Base-by-base conservation (phyloP, 2,113 vertebrate species). In the Heptranchias perlo region DNA sequence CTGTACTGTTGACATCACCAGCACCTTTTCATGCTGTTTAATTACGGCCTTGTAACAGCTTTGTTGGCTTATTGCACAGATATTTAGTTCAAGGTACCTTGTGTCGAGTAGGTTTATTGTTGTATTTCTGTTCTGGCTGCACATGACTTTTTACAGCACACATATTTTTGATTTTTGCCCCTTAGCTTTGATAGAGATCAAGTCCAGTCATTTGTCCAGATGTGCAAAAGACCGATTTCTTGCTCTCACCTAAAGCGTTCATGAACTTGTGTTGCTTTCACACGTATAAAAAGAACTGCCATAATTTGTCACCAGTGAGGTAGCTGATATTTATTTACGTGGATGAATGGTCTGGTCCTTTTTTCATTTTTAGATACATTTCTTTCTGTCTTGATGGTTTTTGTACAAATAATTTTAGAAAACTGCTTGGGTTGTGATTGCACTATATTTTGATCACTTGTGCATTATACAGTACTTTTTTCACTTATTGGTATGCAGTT, bases 371-470 rank as follows among this genome's bases (percentile, higher is more conserved):
- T 1, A 54, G 31, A 91, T 58, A 13, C 39, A 35, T 58, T 91
- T 91, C 28, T 67, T 94, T 94, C 61, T 94, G 92, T 65, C n/a
- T 64, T 28, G 10, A 28, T 23, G 92, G n/a, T 67, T 65, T 94
- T 94, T 94, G 61, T 67, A 94, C 39, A 94, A 64, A 44, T 4
- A 13, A 94, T 44, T 94, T 44, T 94, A 65, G 62, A 39, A 94
- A 94, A 94, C 16, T 65, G 92, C 92, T 65, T 94, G n/a, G n/a
- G 61, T 67, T 64, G 62, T 21, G 61, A 94, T 94, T 94, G 92
- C 92, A 94, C 62, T 94, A 44, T 52, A 35, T 64, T 64, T 62
- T 64, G 61, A 65, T 94, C 58, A 94, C 39, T 64, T 65, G 58
- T 44, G 54, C 18, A n/a, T 94, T 89, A 35, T 89, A 52, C 86